Evolutionary conservation across 2,113 vertebrate species (phyloP).

Genomic region (Pelvicachromis taeniatus): DNA sequence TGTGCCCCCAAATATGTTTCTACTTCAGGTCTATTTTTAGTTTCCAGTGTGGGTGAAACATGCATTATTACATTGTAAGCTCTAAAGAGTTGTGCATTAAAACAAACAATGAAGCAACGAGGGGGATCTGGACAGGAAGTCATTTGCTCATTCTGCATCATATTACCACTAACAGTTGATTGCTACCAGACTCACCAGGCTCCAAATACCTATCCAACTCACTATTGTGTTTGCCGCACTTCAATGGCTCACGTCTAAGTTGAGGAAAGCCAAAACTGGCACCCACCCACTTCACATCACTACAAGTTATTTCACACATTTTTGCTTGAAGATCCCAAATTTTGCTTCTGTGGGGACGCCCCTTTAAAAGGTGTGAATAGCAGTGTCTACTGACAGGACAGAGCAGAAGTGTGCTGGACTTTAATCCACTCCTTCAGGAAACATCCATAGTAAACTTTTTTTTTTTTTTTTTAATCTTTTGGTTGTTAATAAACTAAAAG

Average conservation of each 20-base stretch:
- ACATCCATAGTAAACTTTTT: too few species aligned
- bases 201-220: not conserved
- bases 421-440: not conserved
- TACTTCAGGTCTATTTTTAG: too few species aligned
- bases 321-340: not conserved
- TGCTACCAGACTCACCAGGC: not conserved
- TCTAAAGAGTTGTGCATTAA: not conserved
- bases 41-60: not conserved
- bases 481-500: too few species aligned
- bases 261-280: not conserved
- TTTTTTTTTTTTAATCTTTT: too few species aligned
- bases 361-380: not conserved
- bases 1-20: too few species aligned
- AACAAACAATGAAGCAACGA: not conserved
- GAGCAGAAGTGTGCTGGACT: not conserved
- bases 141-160: accelerated
- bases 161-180: not conserved
- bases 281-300: not conserved
- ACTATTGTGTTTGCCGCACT: not conserved
- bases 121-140: not conserved
- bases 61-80: not conserved
- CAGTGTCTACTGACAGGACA: not conserved
- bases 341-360: accelerated
- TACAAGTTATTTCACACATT: accelerated
- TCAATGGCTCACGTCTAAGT: accelerated